Conservation (phyloP, 2,113 vertebrate genomes). For the Chrysemys picta region DNA sequence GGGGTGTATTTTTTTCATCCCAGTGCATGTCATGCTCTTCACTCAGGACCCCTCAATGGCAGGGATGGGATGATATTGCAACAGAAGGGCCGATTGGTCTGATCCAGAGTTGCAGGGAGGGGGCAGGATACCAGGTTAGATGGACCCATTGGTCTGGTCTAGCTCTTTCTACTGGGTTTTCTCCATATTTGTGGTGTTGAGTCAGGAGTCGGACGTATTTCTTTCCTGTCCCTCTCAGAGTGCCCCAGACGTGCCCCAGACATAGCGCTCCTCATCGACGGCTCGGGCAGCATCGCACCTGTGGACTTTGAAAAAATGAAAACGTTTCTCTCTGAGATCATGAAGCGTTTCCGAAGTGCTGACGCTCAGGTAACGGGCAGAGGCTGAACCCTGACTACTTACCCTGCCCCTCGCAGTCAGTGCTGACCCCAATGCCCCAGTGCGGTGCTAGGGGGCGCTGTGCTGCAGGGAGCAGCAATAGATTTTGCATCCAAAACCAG, state of each 20-base stretch:
- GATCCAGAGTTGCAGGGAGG: not conserved
- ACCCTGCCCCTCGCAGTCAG: not conserved
- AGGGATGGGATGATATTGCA: not conserved
- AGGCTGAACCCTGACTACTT: not conserved
- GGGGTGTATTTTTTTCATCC: not conserved
- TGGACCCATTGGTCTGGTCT: not conserved
- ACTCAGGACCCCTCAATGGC: not conserved
- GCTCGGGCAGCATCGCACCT: not conserved
- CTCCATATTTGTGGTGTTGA: not conserved
- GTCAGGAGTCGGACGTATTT: not conserved
- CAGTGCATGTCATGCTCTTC: not conserved
- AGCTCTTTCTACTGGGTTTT: not conserved
- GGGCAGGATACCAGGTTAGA: not conserved
- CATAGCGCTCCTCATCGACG: conserved; percentile 3
- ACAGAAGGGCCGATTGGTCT: not conserved
- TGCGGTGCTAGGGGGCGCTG: not conserved
- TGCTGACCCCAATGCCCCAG: not conserved
- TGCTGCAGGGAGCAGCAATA: not conserved
- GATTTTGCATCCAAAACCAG: not conserved
- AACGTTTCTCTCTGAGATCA: not conserved
- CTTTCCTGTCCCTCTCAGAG: not conserved
- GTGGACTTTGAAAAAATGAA: not conserved
- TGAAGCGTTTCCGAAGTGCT: not conserved
- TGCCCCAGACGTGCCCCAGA: not conserved
- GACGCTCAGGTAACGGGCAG: not conserved